Percentiles rank a stretch among this genome's conserved stretches.
Conservation (phyloP, 2,888 invertebrate species). For the Oscheius onirici region DNA sequence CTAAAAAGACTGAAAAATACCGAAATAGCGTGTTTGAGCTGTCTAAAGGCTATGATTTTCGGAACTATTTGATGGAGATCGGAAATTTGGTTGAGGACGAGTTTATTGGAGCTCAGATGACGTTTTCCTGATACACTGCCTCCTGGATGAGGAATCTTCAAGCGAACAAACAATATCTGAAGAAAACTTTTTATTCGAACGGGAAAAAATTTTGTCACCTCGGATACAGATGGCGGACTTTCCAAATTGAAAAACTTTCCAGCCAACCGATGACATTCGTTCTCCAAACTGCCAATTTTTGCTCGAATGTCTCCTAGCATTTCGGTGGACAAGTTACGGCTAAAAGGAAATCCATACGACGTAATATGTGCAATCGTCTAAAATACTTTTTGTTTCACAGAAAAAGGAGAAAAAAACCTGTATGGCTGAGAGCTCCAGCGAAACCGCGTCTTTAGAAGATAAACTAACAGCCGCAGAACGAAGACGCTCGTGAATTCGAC, state of each 20-base stretch:
- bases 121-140: conserved; percentile 21
- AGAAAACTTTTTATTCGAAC: too few relatives aligned
- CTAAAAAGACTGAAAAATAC: conserved; percentile 10
- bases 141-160: conserved; percentile 51
- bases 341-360: conserved; percentile 41
- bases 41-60: conserved; percentile 46
- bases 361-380: conserved; percentile 38
- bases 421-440: conserved; percentile 34
- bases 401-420: not conserved
- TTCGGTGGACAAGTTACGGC: not conserved
- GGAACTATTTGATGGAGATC: conserved; percentile 44
- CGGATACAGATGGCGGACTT: conserved; percentile 41
- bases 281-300: conserved; percentile 39
- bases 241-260: conserved; percentile 48
- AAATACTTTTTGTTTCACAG: not conserved
- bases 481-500: conserved; percentile 23
- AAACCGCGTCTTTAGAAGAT: conserved; percentile 31
- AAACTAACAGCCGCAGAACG: not conserved
- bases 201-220: conserved; percentile 15
- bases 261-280: conserved; percentile 36
- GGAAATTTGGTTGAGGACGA: conserved; percentile 42
- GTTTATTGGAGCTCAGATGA: conserved; percentile 48
- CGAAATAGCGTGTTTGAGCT: conserved; percentile 45
- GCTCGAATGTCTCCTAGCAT: conserved; percentile 23
- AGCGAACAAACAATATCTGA: conserved; percentile 42